Conservation (phyloP, 2,113 vertebrate species). For the Xenopus laevis region DNA sequence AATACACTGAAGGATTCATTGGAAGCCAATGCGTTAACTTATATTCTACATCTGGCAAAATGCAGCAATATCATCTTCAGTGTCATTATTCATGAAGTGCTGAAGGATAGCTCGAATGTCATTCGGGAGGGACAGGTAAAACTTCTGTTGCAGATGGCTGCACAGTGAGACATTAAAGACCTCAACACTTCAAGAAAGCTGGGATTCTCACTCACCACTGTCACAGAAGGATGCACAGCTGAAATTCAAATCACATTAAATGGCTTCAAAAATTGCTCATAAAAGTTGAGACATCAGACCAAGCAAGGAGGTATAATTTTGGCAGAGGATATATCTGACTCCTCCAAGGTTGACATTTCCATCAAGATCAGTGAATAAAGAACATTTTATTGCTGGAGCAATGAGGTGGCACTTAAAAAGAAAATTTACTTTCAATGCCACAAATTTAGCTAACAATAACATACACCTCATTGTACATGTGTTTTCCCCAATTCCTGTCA, state of each 20-base stretch:
- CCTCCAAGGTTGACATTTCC: conserved; percentile 42
- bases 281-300: conserved; percentile 43
- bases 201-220: conserved; percentile 44
- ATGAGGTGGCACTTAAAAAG: conserved; percentile 31
- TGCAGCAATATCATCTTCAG: conserved; percentile 16
- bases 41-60: neutral
- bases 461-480: conserved; percentile 1
- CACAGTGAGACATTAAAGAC: conserved; percentile 47
- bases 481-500: neutral
- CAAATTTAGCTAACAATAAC: conserved; percentile 23
- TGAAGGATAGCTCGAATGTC: conserved; percentile 32
- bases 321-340: conserved; percentile 35
- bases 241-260: conserved; percentile 52
- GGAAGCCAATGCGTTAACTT: neutral
- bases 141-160: conserved; percentile 50
- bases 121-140: conserved; percentile 49
- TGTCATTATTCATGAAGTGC: conserved; percentile 42
- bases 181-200: conserved; percentile 38
- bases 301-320: conserved; percentile 40
- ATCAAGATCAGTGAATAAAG: conserved; percentile 42
- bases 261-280: conserved; percentile 45
- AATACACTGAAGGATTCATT: neutral
- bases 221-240: conserved; percentile 49
- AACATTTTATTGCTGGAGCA: conserved; percentile 24
- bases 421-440: conserved; percentile 47